phyloP scores from a whole-genome alignment of 64 coral and sea anemone species.

The Montipora foliosa region DNA sequence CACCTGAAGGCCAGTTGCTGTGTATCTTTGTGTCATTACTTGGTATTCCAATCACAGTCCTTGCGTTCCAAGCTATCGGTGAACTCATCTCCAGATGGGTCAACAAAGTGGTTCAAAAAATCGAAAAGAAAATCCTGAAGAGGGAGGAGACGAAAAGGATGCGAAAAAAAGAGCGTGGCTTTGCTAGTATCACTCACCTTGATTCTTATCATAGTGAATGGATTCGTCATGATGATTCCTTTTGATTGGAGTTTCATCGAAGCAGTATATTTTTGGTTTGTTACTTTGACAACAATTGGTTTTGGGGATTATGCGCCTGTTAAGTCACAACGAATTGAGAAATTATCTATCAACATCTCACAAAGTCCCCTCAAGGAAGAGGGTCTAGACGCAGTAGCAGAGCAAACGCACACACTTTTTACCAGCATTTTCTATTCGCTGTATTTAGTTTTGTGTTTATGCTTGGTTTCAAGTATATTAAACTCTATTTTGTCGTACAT shows the following conservation, averaged over 20 bases:
- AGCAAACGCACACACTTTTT: background rate
- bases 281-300: constrained; percentile 80
- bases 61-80: constrained; percentile 65
- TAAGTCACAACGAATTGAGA: background rate
- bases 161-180: constrained; percentile 28
- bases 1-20: constrained; percentile 59
- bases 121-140: constrained; percentile 62
- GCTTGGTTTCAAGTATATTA: constrained; percentile 63
- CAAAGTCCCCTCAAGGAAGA: background rate
- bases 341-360: background rate
- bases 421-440: background rate
- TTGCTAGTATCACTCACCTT: constrained; percentile 18
- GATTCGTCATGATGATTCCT: background rate
- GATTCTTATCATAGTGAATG: background rate
- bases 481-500: constrained; percentile 47
- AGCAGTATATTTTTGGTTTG: constrained; percentile 79
- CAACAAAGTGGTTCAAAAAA: background rate
- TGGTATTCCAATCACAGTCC: constrained; percentile 71
- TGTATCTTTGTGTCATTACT: constrained; percentile 63
- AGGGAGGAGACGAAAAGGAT: constrained; percentile 8
- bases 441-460: constrained; percentile 34
- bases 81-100: constrained; percentile 41
- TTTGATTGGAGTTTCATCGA: constrained; percentile 19
- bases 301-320: constrained; percentile 75
- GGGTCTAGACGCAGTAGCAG: background rate